A percentile compares a stretch with the other conserved stretches of the same genome.
Evolutionary conservation across 2,113 vertebrate genomes (phyloP).

Genomic region (Chamaea fasciata): DNA sequence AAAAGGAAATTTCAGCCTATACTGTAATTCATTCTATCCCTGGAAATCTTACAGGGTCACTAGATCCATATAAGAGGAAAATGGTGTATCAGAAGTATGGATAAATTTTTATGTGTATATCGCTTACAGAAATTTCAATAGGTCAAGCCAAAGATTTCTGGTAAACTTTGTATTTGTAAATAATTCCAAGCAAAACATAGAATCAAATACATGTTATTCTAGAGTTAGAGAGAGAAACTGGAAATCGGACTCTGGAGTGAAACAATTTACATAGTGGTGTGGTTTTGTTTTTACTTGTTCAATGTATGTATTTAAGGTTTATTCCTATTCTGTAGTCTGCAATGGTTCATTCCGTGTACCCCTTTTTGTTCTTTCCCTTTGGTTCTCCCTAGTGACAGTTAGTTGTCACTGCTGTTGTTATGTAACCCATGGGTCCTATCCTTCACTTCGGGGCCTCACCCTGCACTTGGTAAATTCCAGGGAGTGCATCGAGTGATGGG

Average conservation of each 20-base stretch:
- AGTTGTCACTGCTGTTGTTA: too few relatives aligned
- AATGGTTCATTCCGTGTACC: too few relatives aligned
- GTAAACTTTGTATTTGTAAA: background rate
- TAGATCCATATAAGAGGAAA: background rate
- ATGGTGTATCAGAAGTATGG: fast-evolving
- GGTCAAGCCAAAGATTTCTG: background rate
- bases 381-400: too few relatives aligned
- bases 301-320: too few relatives aligned
- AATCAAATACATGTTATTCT: background rate
- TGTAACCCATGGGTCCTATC: too few relatives aligned
- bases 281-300: too few relatives aligned
- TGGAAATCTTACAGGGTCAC: background rate
- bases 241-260: background rate
- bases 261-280: background rate
- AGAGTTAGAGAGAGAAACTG: background rate
- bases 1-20: background rate
- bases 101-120: background rate
- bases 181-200: background rate
- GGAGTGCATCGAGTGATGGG: too few relatives aligned
- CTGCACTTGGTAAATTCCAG: too few relatives aligned
- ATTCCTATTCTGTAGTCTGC: too few relatives aligned
- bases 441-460: too few relatives aligned
- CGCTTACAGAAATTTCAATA: background rate
- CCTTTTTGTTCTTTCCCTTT: too few relatives aligned
- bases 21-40: background rate